These are phyloP conservation scores for Mongoloraphidia duomilia DNA, from an alignment of 2,888 invertebrate species.

Conservation along the genomic window DNA sequence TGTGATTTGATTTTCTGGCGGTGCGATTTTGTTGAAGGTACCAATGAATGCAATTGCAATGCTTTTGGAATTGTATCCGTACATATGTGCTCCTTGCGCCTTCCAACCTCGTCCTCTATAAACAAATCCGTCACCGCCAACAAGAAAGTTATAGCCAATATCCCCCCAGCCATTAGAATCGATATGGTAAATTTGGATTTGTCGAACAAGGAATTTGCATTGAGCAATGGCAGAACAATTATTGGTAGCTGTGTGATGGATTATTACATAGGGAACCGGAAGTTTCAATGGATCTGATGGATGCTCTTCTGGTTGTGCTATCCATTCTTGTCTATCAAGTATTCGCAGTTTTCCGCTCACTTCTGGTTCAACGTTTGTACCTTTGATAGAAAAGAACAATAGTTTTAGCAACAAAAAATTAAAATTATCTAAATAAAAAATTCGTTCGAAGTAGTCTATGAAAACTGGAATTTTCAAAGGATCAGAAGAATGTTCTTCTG, in stretches of 20 bases:
- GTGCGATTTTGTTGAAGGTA: conserved; percentile 37
- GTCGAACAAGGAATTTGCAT: conserved; percentile 38
- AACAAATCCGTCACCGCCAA: conserved; percentile 62
- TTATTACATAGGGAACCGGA: conserved; percentile 31
- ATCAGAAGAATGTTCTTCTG: too few species aligned
- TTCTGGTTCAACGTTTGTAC: conserved; percentile 11
- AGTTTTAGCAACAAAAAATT: too few species aligned
- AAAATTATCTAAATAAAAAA: too few species aligned
- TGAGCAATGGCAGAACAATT: conserved; percentile 36
- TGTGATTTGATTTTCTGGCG: conserved; percentile 35
- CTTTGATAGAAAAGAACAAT: not conserved
- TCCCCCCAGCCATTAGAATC: conserved; percentile 42
- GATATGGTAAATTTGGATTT: conserved; percentile 47
- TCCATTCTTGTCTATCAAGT: conserved; percentile 44
- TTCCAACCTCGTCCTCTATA: conserved; percentile 65
- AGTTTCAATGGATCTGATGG: conserved; percentile 20
- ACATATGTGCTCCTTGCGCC: conserved; percentile 47
- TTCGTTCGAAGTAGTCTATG: too few species aligned
- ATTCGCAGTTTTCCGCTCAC: conserved; percentile 32
- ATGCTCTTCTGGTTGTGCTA: conserved; percentile 41
- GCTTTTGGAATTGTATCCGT: conserved; percentile 42
- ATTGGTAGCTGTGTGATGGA: conserved; percentile 43
- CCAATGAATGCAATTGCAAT: conserved; percentile 52
- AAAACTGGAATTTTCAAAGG: too few species aligned
- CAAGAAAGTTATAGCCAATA: conserved; percentile 54